Percentiles rank a stretch among this genome's conserved stretches.
These are phyloP conservation scores for Phoenoteleia sp. DNA, from an alignment of 2,888 invertebrate genomes.

Conservation along the genomic window DNA sequence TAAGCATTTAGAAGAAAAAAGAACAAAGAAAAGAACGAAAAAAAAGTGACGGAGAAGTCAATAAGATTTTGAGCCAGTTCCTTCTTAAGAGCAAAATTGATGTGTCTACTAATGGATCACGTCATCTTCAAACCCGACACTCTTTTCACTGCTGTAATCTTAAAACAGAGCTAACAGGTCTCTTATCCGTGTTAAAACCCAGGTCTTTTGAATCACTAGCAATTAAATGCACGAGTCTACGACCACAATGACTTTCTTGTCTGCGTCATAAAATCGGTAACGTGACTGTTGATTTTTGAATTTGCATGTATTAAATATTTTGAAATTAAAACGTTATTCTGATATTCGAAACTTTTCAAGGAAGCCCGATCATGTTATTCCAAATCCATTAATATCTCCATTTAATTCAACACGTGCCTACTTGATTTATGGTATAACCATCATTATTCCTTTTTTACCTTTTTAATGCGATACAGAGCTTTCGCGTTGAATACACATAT, in stretches of 20 bases:
- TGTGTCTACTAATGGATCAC: conserved; percentile 86
- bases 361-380: background rate
- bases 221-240: conserved; percentile 71
- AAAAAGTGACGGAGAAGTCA: conserved; percentile 71
- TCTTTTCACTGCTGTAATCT: conserved; percentile 76
- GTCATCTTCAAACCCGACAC: conserved; percentile 79
- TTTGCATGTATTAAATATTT: conserved; percentile 32
- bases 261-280: conserved; percentile 22
- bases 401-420: conserved; percentile 12
- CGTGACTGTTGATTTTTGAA: conserved; percentile 57
- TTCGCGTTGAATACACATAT: background rate
- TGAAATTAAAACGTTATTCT: background rate
- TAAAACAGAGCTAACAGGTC: conserved; percentile 79
- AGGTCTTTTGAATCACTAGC: conserved; percentile 74
- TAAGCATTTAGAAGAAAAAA: conserved; percentile 69
- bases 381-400: background rate
- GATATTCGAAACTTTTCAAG: background rate
- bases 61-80: conserved; percentile 83
- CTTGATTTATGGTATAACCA: background rate
- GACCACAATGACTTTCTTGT: conserved; percentile 51
- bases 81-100: conserved; percentile 85
- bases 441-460: background rate
- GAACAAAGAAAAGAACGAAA: conserved; percentile 56
- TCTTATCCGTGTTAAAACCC: conserved; percentile 73
- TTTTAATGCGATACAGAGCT: background rate